phyloP scores from a whole-genome alignment of 2,888 invertebrate genomes.

The Metellina segmentata region DNA sequence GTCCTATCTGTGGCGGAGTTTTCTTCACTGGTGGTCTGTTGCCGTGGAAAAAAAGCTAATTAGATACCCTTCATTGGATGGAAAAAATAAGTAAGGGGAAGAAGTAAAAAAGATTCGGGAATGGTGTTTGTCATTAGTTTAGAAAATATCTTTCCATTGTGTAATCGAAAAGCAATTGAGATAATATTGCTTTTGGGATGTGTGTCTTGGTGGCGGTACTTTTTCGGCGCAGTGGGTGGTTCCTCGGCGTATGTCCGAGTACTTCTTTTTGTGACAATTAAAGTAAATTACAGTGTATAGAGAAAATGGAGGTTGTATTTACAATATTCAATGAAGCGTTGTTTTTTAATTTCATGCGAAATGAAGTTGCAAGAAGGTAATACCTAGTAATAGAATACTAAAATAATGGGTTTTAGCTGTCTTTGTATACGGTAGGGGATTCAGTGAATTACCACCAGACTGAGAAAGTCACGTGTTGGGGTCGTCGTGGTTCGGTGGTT shows the following conservation, averaged over 20 bases:
- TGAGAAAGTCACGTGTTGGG: no score
- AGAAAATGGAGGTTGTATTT: neutral
- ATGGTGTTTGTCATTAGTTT: conserved; percentile 21
- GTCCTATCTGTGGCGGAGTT: neutral
- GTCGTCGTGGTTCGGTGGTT: no score
- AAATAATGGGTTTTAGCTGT: no score
- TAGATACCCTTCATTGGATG: conserved; percentile 34
- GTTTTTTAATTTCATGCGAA: neutral
- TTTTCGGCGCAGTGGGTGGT: conserved; percentile 48
- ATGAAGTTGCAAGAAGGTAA: neutral
- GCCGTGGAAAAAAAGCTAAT: conserved; percentile 18
- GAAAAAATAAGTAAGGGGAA: neutral
- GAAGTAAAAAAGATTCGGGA: conserved; percentile 13
- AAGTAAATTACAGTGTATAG: neutral
- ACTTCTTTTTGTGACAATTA: neutral
- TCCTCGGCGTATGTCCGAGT: neutral
- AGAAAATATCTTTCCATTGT: neutral
- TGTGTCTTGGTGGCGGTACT: neutral
- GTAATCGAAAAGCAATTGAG: conserved; percentile 49
- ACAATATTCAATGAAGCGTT: neutral
- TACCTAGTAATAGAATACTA: no score
- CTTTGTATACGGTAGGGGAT: no score
- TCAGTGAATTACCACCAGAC: no score
- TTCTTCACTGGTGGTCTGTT: conserved; percentile 64
- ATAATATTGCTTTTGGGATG: conserved; percentile 21